Base-by-base conservation (phyloP, 2,113 vertebrate genomes). In the Microtus montanus region DNA sequence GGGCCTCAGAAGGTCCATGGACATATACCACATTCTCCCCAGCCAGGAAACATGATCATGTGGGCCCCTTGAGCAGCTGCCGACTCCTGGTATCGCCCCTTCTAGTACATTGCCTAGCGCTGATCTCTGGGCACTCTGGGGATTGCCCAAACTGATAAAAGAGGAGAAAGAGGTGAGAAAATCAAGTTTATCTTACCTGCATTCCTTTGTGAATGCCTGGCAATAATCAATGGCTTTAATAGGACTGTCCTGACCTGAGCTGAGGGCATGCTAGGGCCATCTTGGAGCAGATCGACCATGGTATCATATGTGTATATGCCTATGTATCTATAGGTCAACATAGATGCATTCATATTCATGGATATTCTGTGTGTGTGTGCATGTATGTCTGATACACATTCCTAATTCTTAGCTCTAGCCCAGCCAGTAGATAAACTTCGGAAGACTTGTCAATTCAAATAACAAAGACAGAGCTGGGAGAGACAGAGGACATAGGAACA, bases 21-120 rank as follows among this genome's bases (percentile, higher is more conserved):
- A 15, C 7, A 5, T 54, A 2, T 17, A 24, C 15, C 5, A 14
- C 8, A 20, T 47, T 41, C 20, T 49, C 30, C 24, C 6, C 10
- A 30, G 41, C 3, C 38, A 54, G 38, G 83, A 41, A 14, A 2
- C 10, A 20, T 33, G 54, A 6, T 41, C 13, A 38, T 5, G 38
- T 3, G 33, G 6, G 19, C 20, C 44, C 33, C 1, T 13, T 19
- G 7, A 30, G 0, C 2, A 2, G n/a, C 33, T 13, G 49, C 66
- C 41, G 63, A 33, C 47, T 86, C 44, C 33, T 38, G n/a, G 58
- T 19, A 20, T 83, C 9, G 44, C 15, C 11, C 49, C 5, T 9
- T 26, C 47, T 47, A 47, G 44, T 47, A 47, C 44, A 47, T 47
- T 47, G 44, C 6, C 44, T 47, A 47, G 44, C 44, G 44, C 44